Conservation (phyloP, 1,140 invertebrate genomes). For the Drosophila prosaltans region DNA sequence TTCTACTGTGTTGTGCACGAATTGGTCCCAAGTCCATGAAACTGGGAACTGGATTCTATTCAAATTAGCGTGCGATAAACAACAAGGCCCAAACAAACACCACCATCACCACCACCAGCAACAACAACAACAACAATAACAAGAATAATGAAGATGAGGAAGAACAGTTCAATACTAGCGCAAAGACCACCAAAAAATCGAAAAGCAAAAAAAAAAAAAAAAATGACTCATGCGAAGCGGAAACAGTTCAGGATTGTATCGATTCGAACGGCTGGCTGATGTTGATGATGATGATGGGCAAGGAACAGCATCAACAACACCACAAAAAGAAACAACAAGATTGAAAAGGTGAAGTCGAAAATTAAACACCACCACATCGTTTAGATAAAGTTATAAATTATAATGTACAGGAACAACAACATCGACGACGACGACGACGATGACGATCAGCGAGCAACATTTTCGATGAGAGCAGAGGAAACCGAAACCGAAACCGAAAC, state of each 20-base stretch:
- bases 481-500: conserved; percentile 48
- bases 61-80: conserved; percentile 74
- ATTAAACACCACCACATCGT: conserved; percentile 81
- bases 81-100: conserved; percentile 18
- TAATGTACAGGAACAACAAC: conserved; percentile 59
- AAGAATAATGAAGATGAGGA: conserved; percentile 15
- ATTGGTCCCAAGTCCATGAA: conserved; percentile 9
- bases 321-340: conserved; percentile 53
- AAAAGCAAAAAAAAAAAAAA: conserved; percentile 38
- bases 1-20: conserved; percentile 40
- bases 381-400: conserved; percentile 82
- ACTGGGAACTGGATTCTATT: conserved; percentile 53
- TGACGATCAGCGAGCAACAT: conserved; percentile 52
- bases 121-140: conserved; percentile 28
- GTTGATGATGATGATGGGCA: conserved; percentile 33
- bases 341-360: conserved; percentile 81
- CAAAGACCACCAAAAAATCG: conserved; percentile 13
- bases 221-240: conserved; percentile 75
- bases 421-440: conserved; percentile 16
- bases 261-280: conserved; percentile 37
- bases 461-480: conserved; percentile 55
- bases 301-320: conserved; percentile 17
- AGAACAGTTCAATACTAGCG: conserved; percentile 12
- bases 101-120: conserved; percentile 41
- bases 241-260: conserved; percentile 72